Conservation (phyloP, 2,797 vertebrate genomes). For the Antrozous pallidus region DNA sequence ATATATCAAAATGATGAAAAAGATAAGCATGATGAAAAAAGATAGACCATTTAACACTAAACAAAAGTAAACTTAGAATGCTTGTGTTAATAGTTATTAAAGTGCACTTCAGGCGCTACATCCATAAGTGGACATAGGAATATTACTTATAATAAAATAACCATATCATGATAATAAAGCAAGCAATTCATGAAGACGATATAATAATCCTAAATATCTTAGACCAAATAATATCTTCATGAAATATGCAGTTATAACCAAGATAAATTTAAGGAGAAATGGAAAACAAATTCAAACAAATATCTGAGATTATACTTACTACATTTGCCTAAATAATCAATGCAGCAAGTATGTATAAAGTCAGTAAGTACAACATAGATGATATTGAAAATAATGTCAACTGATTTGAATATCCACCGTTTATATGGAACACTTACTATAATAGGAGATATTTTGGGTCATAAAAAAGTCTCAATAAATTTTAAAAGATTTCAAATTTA, state of each 20-base stretch:
- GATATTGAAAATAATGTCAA: neutral
- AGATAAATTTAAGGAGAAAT: neutral
- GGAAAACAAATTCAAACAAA: neutral
- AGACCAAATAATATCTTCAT: neutral
- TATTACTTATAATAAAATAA: neutral
- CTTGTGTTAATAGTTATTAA: neutral
- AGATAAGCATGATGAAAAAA: neutral
- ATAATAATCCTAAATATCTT: neutral
- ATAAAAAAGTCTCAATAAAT: neutral
- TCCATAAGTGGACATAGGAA: neutral
- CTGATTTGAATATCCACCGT: neutral
- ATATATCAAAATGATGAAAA: neutral
- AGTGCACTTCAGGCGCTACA: neutral
- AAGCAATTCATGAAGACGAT: neutral
- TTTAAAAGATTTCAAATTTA: neutral
- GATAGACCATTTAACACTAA: neutral
- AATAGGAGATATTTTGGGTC: neutral
- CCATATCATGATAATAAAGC: neutral
- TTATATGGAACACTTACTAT: neutral
- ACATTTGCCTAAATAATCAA: neutral
- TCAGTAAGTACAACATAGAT: neutral
- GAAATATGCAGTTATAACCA: neutral
- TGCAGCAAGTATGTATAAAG: neutral
- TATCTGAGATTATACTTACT: neutral
- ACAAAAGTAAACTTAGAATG: neutral